Base-by-base conservation (phyloP, 2,113 vertebrate species). In the Bungarus multicinctus region DNA sequence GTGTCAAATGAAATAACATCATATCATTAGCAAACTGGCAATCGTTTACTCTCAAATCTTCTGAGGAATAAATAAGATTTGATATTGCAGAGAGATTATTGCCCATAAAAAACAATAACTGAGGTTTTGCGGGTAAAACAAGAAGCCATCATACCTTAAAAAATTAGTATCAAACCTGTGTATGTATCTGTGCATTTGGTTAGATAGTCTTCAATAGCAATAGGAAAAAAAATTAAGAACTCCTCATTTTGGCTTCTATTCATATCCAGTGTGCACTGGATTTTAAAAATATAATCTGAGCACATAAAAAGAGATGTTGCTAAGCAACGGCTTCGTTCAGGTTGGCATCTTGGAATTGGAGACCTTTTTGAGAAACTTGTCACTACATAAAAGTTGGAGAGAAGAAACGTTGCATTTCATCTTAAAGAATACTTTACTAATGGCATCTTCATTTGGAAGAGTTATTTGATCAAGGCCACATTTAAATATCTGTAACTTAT, bases 261-360 rank as follows among this genome's bases (percentile, higher is more conserved):
- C 90, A 91, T 91, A 94, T 94, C 90, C 87, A 93, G 85, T 74
- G 55, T 87, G 88, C 55, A 92, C 87, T 93, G 91, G 87, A 85
- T 93, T 95, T 94, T 90, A 0, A 91, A 93, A 95, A 87, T 92
- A 89, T 94, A 96, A 94, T 89, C 94, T 93, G 94, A 95, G 90
- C 1, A 64, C 2, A 81, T 91, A 90, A 87, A 94, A 69, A 57
- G 16, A 11, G 1, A 22, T 94, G 97, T 97, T 97, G 97, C 96
- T 96, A 97, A 96, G 97, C 96, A 97, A 97, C 96, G 94, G 64
- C 60, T 91, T 95, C 92, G 93, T 97, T 96, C 94, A 94, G 93
- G 95, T 96, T 93, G 95, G 94, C 95, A 64, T 95, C 91, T 94
- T 95, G 95, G 64, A 94, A 96, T 95, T 95, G 91, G 93, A 92